Evolutionary conservation across 37 sponge, comb jelly and placozoan species (phyloP).

Genomic region (Ianthella basta): DNA sequence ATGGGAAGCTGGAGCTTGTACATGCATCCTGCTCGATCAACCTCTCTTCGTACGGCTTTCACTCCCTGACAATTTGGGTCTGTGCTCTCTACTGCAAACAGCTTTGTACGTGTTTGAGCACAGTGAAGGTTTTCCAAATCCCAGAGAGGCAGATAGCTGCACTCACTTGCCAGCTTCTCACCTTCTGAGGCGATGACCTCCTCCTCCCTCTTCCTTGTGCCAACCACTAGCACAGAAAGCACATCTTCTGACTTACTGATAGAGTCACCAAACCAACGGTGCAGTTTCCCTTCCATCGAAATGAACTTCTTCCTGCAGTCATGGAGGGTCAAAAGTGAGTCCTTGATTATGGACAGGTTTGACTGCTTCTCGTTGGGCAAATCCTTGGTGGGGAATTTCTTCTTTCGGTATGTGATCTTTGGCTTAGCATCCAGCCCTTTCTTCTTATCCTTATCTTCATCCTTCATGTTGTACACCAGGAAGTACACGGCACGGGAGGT

Average conservation of each 20-base stretch:
- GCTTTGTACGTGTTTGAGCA: no score
- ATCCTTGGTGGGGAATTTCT: background rate
- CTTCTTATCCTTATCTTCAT: no score
- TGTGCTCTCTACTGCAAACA: background rate
- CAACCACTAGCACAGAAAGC: no score
- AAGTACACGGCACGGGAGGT: slow-evolving; percentile 8
- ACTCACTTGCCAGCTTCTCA: no score
- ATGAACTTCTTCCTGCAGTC: slow-evolving; percentile 3
- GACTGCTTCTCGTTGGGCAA: background rate
- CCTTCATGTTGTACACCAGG: background rate
- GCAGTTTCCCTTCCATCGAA: background rate
- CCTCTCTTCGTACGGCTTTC: background rate
- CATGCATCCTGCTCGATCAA: background rate
- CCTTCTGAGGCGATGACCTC: no score
- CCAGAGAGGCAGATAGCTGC: no score
- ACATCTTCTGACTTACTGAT: no score
- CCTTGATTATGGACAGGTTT: background rate
- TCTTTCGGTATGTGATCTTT: slow-evolving; percentile 3
- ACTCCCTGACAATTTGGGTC: background rate
- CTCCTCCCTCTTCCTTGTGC: no score
- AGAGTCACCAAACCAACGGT: no score
- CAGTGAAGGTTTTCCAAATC: no score
- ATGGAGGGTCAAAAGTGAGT: slow-evolving; percentile 6
- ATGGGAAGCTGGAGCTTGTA: background rate
- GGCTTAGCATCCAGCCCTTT: background rate